These are phyloP conservation scores for Stichodactyla mertensii DNA, from an alignment of 64 coral and sea anemone species.

Conservation along the genomic window DNA sequence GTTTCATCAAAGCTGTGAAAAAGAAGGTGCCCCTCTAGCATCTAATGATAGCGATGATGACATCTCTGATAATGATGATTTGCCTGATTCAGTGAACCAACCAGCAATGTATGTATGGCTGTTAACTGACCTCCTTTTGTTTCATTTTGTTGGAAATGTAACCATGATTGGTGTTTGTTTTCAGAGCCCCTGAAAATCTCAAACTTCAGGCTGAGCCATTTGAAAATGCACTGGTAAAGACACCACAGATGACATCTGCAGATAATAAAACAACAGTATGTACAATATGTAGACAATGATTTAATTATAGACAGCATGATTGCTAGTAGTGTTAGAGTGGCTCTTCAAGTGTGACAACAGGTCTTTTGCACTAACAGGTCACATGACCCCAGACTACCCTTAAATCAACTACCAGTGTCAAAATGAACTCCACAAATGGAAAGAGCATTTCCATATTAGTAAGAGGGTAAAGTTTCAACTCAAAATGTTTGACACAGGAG, in stretches of 20 bases:
- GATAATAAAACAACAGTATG: background rate
- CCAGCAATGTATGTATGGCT: background rate
- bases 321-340: no score
- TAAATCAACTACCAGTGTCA: no score
- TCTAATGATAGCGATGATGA: slow-evolving; percentile 87
- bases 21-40: slow-evolving; percentile 46
- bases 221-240: background rate
- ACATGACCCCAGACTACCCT: no score
- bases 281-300: background rate
- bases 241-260: slow-evolving; percentile 4
- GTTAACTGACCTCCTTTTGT: background rate
- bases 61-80: slow-evolving; percentile 50
- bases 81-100: background rate
- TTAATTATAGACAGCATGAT: background rate
- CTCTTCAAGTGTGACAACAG: no score
- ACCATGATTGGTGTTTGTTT: background rate
- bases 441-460: no score
- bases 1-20: background rate
- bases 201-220: slow-evolving; percentile 7
- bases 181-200: background rate
- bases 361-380: no score
- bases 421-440: no score
- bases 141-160: background rate
- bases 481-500: no score
- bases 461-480: no score